These are phyloP conservation scores for Papilio polytes DNA, from an alignment of 1,140 invertebrate species.

Conservation along the genomic window DNA sequence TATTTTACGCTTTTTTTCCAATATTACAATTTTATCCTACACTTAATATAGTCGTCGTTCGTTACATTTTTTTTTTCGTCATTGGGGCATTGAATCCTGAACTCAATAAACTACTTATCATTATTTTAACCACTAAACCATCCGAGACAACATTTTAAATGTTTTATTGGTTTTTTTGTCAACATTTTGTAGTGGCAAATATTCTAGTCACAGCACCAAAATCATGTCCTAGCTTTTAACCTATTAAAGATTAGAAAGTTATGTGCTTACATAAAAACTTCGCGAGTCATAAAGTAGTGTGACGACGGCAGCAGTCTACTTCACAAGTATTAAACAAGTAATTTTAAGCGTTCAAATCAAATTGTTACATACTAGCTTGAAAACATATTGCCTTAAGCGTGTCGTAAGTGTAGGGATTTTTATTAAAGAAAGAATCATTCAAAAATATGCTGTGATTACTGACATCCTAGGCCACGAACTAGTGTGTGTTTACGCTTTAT, in stretches of 20 bases:
- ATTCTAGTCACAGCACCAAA: not conserved
- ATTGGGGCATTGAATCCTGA: not conserved
- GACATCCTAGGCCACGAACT: too few species aligned
- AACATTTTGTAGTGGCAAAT: not conserved
- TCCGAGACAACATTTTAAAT: not conserved
- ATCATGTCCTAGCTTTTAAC: not conserved
- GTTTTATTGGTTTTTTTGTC: not conserved
- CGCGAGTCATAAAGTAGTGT: not conserved
- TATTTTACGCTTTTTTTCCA: too few species aligned
- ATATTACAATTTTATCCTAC: too few species aligned
- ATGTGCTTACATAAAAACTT: not conserved
- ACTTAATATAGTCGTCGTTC: too few species aligned
- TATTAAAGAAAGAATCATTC: too few species aligned
- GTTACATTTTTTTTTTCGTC: not conserved
- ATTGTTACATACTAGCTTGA: not conserved
- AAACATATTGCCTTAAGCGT: too few species aligned
- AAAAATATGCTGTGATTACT: too few species aligned
- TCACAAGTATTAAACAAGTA: not conserved
- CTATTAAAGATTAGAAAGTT: not conserved
- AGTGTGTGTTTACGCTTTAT: too few species aligned
- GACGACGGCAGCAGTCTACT: not conserved
- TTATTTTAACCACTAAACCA: not conserved
- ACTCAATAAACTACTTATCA: not conserved
- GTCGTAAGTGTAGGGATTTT: too few species aligned
- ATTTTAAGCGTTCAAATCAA: not conserved